phyloP scores from a whole-genome alignment of 2,888 invertebrate genomes.

The Ethmia dodecea region DNA sequence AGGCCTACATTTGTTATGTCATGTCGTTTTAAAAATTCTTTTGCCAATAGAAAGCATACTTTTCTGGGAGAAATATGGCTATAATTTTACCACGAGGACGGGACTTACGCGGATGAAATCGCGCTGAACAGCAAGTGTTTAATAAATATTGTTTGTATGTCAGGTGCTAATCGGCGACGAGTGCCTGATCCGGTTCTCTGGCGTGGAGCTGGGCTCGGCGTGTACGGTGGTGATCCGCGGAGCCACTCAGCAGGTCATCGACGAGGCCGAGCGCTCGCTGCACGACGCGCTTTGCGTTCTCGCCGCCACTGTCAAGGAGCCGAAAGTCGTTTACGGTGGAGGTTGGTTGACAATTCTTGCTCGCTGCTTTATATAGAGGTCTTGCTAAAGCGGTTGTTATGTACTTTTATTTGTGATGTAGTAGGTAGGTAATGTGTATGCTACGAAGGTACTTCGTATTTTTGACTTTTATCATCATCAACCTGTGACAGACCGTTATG shows the following conservation, averaged over 20 bases:
- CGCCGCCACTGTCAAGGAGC: conserved; percentile 95
- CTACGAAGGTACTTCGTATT: too few species aligned
- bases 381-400: too few species aligned
- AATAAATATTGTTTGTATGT: not conserved
- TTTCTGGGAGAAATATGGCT: not conserved
- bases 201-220: conserved; percentile 96
- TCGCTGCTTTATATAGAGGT: too few species aligned
- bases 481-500: too few species aligned
- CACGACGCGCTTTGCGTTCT: conserved; percentile 99
- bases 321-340: conserved; percentile 93
- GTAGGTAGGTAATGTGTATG: too few species aligned
- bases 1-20: not conserved
- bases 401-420: too few species aligned
- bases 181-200: conserved; percentile 94
- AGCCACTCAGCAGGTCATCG: conserved; percentile 96
- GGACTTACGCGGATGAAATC: not conserved
- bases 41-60: not conserved
- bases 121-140: not conserved
- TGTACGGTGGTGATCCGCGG: conserved; percentile 98
- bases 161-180: conserved; percentile 98
- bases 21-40: not conserved
- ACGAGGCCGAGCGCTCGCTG: conserved; percentile 98
- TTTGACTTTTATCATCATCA: too few species aligned
- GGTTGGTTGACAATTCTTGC: too few species aligned
- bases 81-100: not conserved